Percentiles rank a stretch among this genome's conserved stretches.
Conservation (phyloP, 2,797 vertebrate species). For the Kryptopterus vitreolus region DNA sequence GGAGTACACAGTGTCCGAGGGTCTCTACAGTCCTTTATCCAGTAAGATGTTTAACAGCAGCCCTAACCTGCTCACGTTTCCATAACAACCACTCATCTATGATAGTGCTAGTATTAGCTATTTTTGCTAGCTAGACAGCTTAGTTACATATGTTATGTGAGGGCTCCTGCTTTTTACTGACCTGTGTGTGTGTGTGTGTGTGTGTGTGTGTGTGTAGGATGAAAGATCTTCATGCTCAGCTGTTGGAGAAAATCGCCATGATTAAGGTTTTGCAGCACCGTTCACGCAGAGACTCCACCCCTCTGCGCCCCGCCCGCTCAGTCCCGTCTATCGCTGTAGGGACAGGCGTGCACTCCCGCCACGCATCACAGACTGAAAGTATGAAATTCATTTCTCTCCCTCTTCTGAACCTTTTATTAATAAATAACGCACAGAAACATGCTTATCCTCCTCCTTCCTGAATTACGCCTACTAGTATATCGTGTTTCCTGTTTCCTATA, state of each 20-base stretch:
- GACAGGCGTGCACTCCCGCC: conserved; percentile 70
- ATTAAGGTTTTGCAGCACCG: conserved; percentile 87
- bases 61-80: not conserved
- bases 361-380: conserved; percentile 79
- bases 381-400: conserved; percentile 43
- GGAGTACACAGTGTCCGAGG: not conserved
- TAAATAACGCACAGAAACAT: too few species aligned
- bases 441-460: too few species aligned
- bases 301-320: conserved; percentile 77
- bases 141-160: not conserved
- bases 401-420: too few species aligned
- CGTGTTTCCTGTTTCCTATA: conserved; percentile 26
- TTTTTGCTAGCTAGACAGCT: not conserved
- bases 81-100: not conserved
- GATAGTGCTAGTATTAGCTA: too few species aligned
- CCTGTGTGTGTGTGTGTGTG: not conserved
- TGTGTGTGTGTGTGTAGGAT: conserved; percentile 66
- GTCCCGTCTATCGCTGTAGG: conserved; percentile 78
- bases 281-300: conserved; percentile 70
- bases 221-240: conserved; percentile 86
- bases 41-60: not conserved
- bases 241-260: conserved; percentile 88
- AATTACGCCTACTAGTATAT: too few species aligned
- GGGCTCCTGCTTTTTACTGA: not conserved
- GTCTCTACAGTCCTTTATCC: not conserved